Percentiles rank a stretch among this genome's conserved stretches.
phyloP scores from a whole-genome alignment of 1,140 invertebrate species.

The Diabrotica undecimpunctata region DNA sequence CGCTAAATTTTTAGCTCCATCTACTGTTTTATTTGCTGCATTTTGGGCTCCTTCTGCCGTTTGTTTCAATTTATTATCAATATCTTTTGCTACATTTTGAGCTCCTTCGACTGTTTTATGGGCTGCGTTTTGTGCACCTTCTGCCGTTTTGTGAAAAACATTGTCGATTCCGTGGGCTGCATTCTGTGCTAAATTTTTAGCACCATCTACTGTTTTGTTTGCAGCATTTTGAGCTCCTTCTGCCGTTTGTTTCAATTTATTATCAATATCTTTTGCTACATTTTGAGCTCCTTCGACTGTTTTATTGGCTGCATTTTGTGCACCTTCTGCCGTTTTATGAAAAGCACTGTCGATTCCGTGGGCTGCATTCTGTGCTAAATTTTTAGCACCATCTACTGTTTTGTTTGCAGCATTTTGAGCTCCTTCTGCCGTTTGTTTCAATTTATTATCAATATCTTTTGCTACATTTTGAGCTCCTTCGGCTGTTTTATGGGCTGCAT shows the following conservation, averaged over 20 bases:
- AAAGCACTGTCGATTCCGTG: constrained; percentile 17
- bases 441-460: constrained; percentile 23
- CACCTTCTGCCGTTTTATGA: constrained; percentile 18
- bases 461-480: constrained; percentile 20
- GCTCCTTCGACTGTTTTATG: constrained; percentile 7
- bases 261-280: constrained; percentile 16
- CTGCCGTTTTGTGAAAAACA: constrained; percentile 21
- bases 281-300: constrained; percentile 18
- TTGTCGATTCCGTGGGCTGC: constrained; percentile 16
- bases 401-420: constrained; percentile 16
- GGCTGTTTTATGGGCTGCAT: constrained; percentile 16
- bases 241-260: constrained; percentile 5
- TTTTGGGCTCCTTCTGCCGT: constrained; percentile 16
- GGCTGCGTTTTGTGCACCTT: background rate
- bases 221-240: background rate
- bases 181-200: background rate
- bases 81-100: constrained; percentile 19
- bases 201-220: background rate
- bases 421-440: constrained; percentile 21
- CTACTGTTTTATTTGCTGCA: background rate
- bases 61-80: constrained; percentile 25
- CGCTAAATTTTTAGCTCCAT: background rate
- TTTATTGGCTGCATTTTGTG: constrained; percentile 8
- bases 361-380: constrained; percentile 5
- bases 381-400: constrained; percentile 15